Conservation (phyloP, 2,888 invertebrate genomes). For the Oxyscelio sp. region DNA sequence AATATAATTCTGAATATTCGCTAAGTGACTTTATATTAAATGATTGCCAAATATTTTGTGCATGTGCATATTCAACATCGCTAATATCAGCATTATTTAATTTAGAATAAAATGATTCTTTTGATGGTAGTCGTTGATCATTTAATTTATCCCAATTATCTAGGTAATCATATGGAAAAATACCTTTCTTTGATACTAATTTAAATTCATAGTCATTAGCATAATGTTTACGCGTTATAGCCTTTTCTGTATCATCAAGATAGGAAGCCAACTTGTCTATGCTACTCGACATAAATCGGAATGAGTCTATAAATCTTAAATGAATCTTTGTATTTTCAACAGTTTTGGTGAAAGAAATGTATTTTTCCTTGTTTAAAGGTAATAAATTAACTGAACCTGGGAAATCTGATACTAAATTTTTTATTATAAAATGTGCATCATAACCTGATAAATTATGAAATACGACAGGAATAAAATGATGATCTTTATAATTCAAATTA, state of each 20-base stretch:
- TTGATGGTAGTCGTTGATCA: neutral
- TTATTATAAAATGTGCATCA: constrained; percentile 33
- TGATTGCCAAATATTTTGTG: neutral
- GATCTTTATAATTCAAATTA: constrained; percentile 4
- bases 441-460: no score
- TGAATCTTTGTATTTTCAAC: no score
- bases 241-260: neutral
- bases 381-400: constrained; percentile 16
- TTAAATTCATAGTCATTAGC: no score
- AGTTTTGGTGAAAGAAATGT: no score
- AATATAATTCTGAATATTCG: neutral
- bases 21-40: neutral
- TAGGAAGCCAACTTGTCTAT: constrained; percentile 19
- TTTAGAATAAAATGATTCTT: neutral
- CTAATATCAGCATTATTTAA: neutral
- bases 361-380: constrained; percentile 60
- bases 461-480: no score
- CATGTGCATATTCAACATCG: constrained; percentile 17
- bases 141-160: no score
- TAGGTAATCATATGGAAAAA: no score
- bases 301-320: no score
- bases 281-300: constrained; percentile 30
- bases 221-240: constrained; percentile 5
- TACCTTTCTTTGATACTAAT: neutral
- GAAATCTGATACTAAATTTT: constrained; percentile 5